phyloP scores from a whole-genome alignment of 2,113 vertebrate genomes.

The Hyperopisus bebe region DNA sequence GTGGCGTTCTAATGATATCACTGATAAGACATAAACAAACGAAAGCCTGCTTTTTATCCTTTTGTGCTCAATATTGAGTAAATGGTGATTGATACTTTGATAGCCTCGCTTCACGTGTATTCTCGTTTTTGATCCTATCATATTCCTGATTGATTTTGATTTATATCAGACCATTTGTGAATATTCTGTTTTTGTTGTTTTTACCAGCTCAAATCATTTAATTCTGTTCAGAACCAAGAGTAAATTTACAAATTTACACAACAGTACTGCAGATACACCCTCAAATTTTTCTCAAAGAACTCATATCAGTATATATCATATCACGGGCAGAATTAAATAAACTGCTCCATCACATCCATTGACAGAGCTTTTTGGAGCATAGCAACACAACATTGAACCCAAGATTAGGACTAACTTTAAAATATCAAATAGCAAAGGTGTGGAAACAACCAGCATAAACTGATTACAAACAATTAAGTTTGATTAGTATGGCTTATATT shows the following conservation, averaged over 20 bases:
- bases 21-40: neutral
- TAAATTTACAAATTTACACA: neutral
- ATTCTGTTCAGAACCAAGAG: neutral
- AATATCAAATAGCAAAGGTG: neutral
- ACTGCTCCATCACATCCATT: neutral
- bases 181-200: neutral
- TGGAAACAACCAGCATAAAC: neutral
- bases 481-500: neutral
- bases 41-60: neutral
- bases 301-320: neutral
- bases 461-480: neutral
- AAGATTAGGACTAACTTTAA: neutral
- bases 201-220: neutral
- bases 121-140: neutral
- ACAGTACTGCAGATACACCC: neutral
- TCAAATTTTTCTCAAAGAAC: neutral
- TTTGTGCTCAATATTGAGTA: neutral
- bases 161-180: neutral
- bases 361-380: neutral
- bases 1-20: neutral
- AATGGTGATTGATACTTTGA: neutral
- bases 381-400: neutral
- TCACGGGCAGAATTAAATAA: neutral
- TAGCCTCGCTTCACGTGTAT: neutral
- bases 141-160: neutral